phyloP scores from a whole-genome alignment of 2,797 vertebrate species.

The Ptychobarbus kaznakovi region DNA sequence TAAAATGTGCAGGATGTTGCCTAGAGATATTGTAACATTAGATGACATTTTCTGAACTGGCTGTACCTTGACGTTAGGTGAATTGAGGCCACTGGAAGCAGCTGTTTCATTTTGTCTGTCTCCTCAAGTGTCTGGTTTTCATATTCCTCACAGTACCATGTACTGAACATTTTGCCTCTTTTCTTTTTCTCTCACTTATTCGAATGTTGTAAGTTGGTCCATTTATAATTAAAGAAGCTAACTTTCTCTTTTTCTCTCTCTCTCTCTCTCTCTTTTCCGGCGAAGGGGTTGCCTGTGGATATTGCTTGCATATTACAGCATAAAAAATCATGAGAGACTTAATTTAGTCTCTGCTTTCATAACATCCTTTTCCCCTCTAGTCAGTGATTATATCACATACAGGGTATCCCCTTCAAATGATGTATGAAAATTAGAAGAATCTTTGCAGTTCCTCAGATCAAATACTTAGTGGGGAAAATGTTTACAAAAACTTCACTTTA shows the following conservation, averaged over 20 bases:
- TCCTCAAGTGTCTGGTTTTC: slow-evolving; percentile 51
- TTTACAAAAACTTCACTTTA: background rate
- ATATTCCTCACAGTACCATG: slow-evolving; percentile 28
- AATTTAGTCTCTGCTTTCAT: slow-evolving; percentile 71
- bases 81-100: slow-evolving; percentile 31
- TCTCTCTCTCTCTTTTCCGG: slow-evolving; percentile 39
- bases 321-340: slow-evolving; percentile 66
- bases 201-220: slow-evolving; percentile 78
- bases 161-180: slow-evolving; percentile 44
- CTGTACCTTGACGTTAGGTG: slow-evolving; percentile 34
- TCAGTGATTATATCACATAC: slow-evolving; percentile 68
- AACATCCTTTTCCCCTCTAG: slow-evolving; percentile 51
- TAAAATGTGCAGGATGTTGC: background rate
- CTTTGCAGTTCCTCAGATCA: slow-evolving; percentile 34
- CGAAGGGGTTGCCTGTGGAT: slow-evolving; percentile 76
- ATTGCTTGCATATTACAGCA: slow-evolving; percentile 78
- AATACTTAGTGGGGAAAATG: background rate
- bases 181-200: slow-evolving; percentile 63
- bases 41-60: slow-evolving; percentile 22
- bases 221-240: slow-evolving; percentile 77
- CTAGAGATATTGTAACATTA: background rate
- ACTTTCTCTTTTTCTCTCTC: slow-evolving; percentile 53
- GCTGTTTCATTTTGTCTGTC: slow-evolving; percentile 33
- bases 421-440: slow-evolving; percentile 48
- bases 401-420: slow-evolving; percentile 50